Percentiles rank a stretch among this genome's conserved stretches.
Evolutionary conservation across 2,888 invertebrate species (phyloP).

Genomic region (Sminthurides aquaticus): DNA sequence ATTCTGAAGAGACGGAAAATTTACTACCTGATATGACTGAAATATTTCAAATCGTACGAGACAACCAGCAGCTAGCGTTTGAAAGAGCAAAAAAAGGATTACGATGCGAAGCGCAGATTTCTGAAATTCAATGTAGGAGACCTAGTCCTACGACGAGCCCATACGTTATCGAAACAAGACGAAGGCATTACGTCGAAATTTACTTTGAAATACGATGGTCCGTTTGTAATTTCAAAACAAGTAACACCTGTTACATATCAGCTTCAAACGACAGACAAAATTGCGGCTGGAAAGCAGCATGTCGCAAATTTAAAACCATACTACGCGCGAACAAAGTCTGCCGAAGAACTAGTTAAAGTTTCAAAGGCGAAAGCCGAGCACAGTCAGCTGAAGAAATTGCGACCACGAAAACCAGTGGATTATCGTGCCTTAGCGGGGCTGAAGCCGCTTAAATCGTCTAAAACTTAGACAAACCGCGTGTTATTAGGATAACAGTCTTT

Average conservation of each 20-base stretch:
- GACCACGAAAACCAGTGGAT: neutral
- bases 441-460: too few species aligned
- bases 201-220: constrained; percentile 20
- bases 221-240: constrained; percentile 8
- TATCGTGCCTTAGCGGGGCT: constrained; percentile 1
- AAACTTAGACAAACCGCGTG: too few species aligned
- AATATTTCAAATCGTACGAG: constrained; percentile 18
- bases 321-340: neutral
- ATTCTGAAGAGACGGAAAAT: neutral
- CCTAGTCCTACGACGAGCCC: constrained; percentile 20
- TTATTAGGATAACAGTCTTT: too few species aligned
- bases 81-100: constrained; percentile 15
- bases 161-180: constrained; percentile 13
- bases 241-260: constrained; percentile 14
- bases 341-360: neutral
- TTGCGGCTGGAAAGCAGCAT: neutral
- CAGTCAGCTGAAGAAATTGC: neutral
- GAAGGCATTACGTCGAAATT: constrained; percentile 17
- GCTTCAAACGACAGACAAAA: neutral
- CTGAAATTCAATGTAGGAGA: constrained; percentile 21
- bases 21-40: neutral
- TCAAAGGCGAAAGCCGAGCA: neutral
- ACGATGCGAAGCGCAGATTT: constrained; percentile 13
- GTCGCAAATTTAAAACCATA: neutral
- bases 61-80: constrained; percentile 13